Evolutionary conservation across 2,113 vertebrate genomes (phyloP), one percentile per base, ranked within the genome.

Genomic region (Arvicanthis niloticus): DNA sequence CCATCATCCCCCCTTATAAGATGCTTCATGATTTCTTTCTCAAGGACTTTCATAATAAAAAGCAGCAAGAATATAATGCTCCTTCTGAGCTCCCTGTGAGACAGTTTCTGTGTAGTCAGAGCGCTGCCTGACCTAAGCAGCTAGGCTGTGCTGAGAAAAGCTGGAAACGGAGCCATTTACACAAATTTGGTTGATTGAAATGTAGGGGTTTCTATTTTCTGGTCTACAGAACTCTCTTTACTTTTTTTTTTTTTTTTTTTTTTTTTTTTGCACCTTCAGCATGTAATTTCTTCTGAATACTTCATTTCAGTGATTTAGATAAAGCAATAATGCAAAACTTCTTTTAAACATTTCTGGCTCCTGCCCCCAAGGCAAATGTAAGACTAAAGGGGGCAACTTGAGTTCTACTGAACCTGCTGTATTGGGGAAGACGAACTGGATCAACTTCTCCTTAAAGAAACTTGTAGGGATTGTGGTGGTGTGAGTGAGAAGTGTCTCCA

Each of bases 181-280:
- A 91, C 56, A 91, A n/a, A 96, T 90, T 84, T 80, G n/a, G 72
- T 84, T 91, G 91, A 96, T 93, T 93, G 82, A 95, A 93, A 96
- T 94, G 56, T 91, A 93, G 72, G 3, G 85, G 60, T 93, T 56
- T 92, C 34, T 56, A 56, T 93, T 91, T 65, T 53, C 51, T 65
- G 56, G 42, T 85, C 60, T 73, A 2, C 24, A 40, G 13, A 53
- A 65, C 1, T 78, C 90, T 94, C 2, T 96, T 82, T 81, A 73
- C 58, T 92, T 56, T 56, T 56, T 91, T 91, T 67, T 56, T 91
- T 91, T 67, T 92, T 56, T 56, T 56, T 91, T 91, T 67, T 92
- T 56, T 56, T 56, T 91, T 91, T 67, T 56, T n/a, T 92, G 12
- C 11, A 70, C 91, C 88, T 96, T 78, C 26, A 93, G 91, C 84